phyloP scores from a whole-genome alignment of 2,888 invertebrate species.

The Ceriagrion tenellum region DNA sequence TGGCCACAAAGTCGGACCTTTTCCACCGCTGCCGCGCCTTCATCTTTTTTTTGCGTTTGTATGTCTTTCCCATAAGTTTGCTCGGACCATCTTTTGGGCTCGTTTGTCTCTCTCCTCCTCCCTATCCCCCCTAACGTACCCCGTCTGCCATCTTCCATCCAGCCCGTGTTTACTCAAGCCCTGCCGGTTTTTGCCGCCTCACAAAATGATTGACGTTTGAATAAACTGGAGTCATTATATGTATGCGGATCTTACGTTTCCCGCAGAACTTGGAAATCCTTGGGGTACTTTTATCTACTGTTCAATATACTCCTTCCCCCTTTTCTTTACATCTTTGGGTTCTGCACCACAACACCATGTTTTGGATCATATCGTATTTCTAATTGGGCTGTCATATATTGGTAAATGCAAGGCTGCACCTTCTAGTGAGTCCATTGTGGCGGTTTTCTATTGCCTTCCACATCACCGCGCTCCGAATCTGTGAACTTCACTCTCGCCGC shows the following conservation, averaged over 20 bases:
- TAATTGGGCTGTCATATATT: too few relatives aligned
- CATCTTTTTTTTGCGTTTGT: constrained; percentile 1
- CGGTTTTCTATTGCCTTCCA: too few relatives aligned
- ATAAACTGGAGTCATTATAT: not conserved
- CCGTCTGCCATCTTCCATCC: not conserved
- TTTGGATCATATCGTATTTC: too few relatives aligned
- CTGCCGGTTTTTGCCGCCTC: constrained; percentile 1
- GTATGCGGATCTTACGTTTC: not conserved
- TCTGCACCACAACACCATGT: too few relatives aligned
- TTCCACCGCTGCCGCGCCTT: not conserved
- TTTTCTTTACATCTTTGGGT: too few relatives aligned
- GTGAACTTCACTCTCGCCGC: too few relatives aligned
- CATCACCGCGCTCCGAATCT: too few relatives aligned
- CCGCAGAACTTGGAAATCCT: not conserved
- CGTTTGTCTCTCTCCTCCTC: not conserved
- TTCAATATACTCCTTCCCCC: too few relatives aligned
- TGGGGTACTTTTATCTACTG: not conserved
- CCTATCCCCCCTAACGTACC: too few relatives aligned
- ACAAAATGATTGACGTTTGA: not conserved
- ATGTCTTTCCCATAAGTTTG: not conserved
- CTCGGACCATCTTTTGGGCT: not conserved
- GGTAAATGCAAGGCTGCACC: too few relatives aligned
- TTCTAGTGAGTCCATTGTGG: too few relatives aligned
- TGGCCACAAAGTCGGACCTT: not conserved
- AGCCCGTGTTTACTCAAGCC: not conserved